Base-by-base conservation (phyloP, 1,140 invertebrate species). In the Pogonus chalceus region DNA sequence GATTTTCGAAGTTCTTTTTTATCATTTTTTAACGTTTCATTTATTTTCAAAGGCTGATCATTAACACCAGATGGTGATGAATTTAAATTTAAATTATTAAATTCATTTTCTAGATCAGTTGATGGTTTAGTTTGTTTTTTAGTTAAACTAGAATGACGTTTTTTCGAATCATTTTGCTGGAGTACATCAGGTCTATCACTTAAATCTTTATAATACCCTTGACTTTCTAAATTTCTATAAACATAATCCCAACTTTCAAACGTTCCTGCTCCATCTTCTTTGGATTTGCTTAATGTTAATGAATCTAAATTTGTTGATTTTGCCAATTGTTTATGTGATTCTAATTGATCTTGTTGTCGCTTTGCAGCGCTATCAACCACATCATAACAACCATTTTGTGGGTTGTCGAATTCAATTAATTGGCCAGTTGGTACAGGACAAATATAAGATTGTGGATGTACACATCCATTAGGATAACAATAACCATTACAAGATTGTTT, bases 171-270 rank as follows among this genome's bases (percentile, higher is more conserved):
- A 1, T 69, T 53, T 4, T 71, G 70, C 2, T 72, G 75, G 31
- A 82, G 69, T 23, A 84, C 67, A 67, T 83, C 80, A 9, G 79
- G 76, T 16, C 76, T 67, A 49, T 84, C 81, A 2, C 76, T 79
- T 3, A 82, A 64, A 67, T 84, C 80, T 61, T 84, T 85, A 1
- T 77, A 80, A 58, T 88, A 85, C 1, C 85, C 81, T 58, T 82
- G 79, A 58, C 77, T 84, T 54, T 87, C 83, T 2, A 88, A 69
- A 67, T 85, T 85, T 57, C 80, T 76, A 62, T 84, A 88, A 0
- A 89, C 87, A 64, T 85, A 88, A 63, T 86, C 83, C 85, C 86
- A 88, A 47, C 78, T 79, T 54, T 85, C 84, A 54, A 80, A 82
- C 0, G 78, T 79, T 2, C 79, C 79, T 58, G 79, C 35, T 31